phyloP scores from a whole-genome alignment of 1,140 invertebrate genomes.

The Diploscapter pachys region DNA sequence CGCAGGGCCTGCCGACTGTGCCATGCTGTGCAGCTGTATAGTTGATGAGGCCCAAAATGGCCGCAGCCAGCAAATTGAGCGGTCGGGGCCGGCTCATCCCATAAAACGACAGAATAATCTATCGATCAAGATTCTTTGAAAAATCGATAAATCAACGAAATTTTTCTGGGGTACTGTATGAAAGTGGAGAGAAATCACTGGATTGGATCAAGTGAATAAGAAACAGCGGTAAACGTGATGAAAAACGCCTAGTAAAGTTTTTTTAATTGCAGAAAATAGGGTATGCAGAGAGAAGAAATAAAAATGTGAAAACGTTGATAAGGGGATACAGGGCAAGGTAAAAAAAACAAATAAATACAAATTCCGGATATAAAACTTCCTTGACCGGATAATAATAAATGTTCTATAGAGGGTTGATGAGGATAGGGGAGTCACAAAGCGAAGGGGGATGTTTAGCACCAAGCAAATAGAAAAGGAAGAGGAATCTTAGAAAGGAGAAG shows the following conservation, averaged over 20 bases:
- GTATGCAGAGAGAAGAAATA: background rate
- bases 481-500: no score
- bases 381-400: no score
- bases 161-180: background rate
- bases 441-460: no score
- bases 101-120: no score
- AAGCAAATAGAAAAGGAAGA: no score
- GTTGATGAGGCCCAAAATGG: slow-evolving; percentile 10
- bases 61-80: slow-evolving; percentile 26
- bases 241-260: background rate
- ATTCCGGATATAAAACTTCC: no score
- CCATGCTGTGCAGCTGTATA: slow-evolving; percentile 47
- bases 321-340: background rate
- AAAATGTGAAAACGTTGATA: background rate
- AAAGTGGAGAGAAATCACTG: background rate
- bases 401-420: no score
- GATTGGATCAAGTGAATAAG: background rate
- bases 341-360: no score
- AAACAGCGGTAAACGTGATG: background rate
- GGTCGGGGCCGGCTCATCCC: no score
- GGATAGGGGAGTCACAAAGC: no score
- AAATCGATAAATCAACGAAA: background rate
- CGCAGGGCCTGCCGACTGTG: slow-evolving; percentile 53
- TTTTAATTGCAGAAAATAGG: background rate
- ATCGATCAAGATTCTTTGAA: no score